A percentile compares a stretch with the other conserved stretches of the same genome.
Conservation (phyloP, 2,888 invertebrate species). For the Alcis repandata region DNA sequence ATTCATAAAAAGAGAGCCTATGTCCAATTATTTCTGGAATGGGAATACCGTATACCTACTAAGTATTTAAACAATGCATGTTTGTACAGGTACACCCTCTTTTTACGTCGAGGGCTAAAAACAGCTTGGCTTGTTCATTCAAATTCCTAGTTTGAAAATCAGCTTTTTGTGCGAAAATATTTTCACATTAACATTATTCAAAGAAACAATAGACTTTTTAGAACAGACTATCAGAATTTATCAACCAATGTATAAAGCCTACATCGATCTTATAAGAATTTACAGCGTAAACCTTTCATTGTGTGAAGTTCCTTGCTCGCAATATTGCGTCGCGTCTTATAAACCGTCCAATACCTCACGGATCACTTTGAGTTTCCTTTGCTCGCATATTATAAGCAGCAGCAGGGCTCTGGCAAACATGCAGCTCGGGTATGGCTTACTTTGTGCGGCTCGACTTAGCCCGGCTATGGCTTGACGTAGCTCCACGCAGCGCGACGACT, state of each 20-base stretch:
- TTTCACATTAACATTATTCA: no score
- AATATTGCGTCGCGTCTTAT: conserved; percentile 13
- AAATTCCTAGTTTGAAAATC: no score
- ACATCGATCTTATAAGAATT: background rate
- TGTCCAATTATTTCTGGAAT: no score
- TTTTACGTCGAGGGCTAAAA: no score
- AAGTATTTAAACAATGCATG: no score
- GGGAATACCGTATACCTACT: no score
- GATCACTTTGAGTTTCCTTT: conserved; percentile 14
- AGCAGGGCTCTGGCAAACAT: conserved; percentile 8
- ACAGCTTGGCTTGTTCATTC: no score
- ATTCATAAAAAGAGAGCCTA: background rate
- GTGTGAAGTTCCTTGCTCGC: background rate
- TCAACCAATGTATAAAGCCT: background rate
- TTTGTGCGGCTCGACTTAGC: background rate
- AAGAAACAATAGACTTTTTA: no score
- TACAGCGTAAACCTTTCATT: background rate
- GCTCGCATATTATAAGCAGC: conserved; percentile 11
- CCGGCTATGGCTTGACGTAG: background rate
- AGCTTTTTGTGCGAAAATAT: no score
- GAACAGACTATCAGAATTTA: no score
- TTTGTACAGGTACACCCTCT: no score
- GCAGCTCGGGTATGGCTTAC: background rate
- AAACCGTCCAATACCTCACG: conserved; percentile 20
- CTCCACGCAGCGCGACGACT: background rate